Conservation (phyloP, 2,888 invertebrate species). For the Troides aeacus region DNA sequence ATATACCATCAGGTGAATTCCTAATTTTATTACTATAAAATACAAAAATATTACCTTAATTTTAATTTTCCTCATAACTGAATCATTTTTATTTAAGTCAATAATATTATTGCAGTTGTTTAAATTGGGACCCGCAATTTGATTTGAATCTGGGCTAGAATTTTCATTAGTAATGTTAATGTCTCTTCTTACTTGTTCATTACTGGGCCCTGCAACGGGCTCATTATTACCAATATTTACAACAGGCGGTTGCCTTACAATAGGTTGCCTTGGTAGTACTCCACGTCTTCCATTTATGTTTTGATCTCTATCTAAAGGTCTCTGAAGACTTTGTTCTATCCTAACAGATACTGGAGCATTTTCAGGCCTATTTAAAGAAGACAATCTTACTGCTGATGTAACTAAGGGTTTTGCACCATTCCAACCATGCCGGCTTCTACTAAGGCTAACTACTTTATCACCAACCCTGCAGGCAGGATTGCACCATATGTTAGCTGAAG, state of each 20-base stretch:
- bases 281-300: conserved; percentile 87
- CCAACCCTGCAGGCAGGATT: conserved; percentile 92
- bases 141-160: conserved; percentile 41
- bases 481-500: conserved; percentile 94
- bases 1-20: background rate
- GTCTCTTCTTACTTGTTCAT: conserved; percentile 46
- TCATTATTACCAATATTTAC: conserved; percentile 49
- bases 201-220: conserved; percentile 72
- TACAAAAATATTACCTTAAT: conserved; percentile 51
- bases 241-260: conserved; percentile 47
- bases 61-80: conserved; percentile 62
- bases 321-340: conserved; percentile 72
- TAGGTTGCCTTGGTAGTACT: conserved; percentile 65
- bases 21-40: background rate
- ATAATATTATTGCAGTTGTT: conserved; percentile 44
- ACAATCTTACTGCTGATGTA: conserved; percentile 77
- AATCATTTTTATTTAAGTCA: conserved; percentile 59
- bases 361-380: conserved; percentile 61
- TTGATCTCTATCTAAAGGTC: conserved; percentile 83
- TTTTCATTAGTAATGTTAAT: conserved; percentile 45
- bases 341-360: conserved; percentile 72
- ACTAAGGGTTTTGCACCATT: conserved; percentile 77
- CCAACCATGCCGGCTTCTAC: conserved; percentile 79
- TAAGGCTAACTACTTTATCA: conserved; percentile 87
- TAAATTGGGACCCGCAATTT: conserved; percentile 46